phyloP scores from a whole-genome alignment of 2,888 invertebrate genomes.

The Dendrolimus pini region DNA sequence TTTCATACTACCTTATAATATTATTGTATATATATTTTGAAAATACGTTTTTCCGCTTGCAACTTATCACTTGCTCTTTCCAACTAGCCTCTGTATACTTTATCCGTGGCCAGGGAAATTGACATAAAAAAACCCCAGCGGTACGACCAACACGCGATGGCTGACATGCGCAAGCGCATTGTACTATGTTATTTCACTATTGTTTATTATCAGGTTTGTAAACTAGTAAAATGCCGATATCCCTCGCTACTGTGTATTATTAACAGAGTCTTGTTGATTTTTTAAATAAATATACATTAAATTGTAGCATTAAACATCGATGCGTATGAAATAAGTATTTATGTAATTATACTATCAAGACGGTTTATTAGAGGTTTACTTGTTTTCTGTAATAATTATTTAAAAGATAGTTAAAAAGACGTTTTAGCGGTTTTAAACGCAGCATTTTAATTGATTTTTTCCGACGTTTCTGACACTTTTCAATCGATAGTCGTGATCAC shows the following conservation, averaged over 20 bases:
- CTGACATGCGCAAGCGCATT: not conserved
- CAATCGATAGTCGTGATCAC: too few species aligned
- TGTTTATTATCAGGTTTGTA: not conserved
- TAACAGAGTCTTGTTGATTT: too few species aligned
- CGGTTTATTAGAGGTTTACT: not conserved
- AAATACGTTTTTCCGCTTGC: not conserved
- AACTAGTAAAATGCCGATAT: not conserved
- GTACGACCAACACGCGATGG: not conserved
- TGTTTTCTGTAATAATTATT: not conserved
- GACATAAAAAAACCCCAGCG: not conserved
- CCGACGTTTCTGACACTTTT: too few species aligned
- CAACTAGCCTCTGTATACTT: not conserved
- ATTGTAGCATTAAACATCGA: too few species aligned
- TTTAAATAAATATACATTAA: too few species aligned
- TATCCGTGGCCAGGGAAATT: not conserved
- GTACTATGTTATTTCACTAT: not conserved
- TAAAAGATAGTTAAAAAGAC: too few species aligned
- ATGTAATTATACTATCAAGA: not conserved
- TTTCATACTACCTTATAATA: too few species aligned
- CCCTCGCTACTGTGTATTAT: too few species aligned
- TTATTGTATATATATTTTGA: too few species aligned
- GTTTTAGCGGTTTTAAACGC: too few species aligned
- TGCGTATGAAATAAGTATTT: too few species aligned
- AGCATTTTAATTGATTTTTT: too few species aligned
- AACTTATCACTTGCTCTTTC: not conserved